phyloP scores from a whole-genome alignment of 1,140 invertebrate species.

The Hylyphantes graminicola region DNA sequence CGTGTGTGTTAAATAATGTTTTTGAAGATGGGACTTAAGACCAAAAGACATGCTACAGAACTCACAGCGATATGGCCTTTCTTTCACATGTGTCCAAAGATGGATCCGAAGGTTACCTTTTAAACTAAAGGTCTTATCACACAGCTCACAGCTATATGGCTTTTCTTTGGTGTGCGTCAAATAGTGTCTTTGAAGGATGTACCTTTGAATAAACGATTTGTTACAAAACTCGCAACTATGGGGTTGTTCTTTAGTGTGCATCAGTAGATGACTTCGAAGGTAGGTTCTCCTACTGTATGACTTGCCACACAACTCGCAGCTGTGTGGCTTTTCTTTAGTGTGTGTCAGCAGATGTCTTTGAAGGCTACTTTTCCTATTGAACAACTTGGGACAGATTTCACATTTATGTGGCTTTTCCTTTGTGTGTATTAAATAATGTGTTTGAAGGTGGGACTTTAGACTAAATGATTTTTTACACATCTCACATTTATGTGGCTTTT shows the following conservation, averaged over 20 bases:
- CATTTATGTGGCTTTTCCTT: neutral
- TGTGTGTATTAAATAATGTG: neutral
- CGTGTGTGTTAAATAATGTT: too few species aligned
- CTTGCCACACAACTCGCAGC: neutral
- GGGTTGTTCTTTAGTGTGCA: neutral
- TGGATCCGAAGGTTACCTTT: neutral
- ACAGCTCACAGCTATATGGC: neutral
- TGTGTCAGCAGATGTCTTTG: neutral
- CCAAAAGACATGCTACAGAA: too few species aligned
- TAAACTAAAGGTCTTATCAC: neutral
- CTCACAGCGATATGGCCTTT: too few species aligned
- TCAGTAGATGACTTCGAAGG: neutral
- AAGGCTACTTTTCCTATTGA: neutral
- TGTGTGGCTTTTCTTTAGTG: neutral
- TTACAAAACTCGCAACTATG: neutral
- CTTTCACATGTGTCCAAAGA: too few species aligned
- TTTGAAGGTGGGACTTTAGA: neutral
- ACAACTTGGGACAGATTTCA: slow-evolving; percentile 3
- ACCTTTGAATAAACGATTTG: neutral
- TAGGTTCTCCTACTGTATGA: neutral
- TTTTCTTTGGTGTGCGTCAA: neutral
- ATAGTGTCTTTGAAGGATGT: neutral
- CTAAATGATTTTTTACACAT: neutral
- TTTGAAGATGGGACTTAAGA: too few species aligned
- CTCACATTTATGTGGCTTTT: neutral